Percentiles rank a stretch among this genome's conserved stretches.
phyloP scores from a whole-genome alignment of 1,140 invertebrate species.

The Idris sp. region DNA sequence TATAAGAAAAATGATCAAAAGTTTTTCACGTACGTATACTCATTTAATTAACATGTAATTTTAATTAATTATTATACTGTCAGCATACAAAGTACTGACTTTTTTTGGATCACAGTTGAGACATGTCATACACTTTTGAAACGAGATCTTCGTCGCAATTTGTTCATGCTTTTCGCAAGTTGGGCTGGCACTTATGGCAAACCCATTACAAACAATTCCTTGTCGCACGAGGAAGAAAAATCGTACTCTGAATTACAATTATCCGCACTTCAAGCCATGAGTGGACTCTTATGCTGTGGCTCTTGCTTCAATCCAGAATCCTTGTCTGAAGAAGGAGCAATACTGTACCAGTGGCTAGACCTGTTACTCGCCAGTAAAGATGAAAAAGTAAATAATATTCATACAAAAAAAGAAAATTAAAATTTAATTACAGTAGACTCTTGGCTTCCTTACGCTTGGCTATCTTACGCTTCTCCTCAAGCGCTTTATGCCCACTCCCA shows the following conservation, averaged over 20 bases:
- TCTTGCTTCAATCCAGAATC: constrained; percentile 92
- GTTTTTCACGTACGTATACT: constrained; percentile 92
- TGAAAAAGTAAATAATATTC: constrained; percentile 87
- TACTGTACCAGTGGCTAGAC: constrained; percentile 95
- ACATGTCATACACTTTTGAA: constrained; percentile 90
- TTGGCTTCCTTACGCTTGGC: constrained; percentile 10
- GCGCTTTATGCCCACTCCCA: constrained; percentile 3
- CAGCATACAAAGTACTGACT: too few species aligned
- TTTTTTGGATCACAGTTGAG: constrained; percentile 86
- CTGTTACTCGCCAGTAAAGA: constrained; percentile 92
- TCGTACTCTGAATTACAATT: constrained; percentile 83
- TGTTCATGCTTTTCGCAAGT: constrained; percentile 94
- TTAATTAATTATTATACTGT: too few species aligned
- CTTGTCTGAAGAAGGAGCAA: constrained; percentile 91
- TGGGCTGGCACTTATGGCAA: constrained; percentile 93
- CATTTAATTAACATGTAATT: too few species aligned
- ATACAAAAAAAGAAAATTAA: too few species aligned
- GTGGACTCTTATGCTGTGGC: constrained; percentile 95
- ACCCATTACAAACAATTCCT: constrained; percentile 75
- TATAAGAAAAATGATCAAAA: constrained; percentile 94
- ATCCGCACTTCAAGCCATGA: constrained; percentile 92
- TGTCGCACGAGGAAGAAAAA: constrained; percentile 71
- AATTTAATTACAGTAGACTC: constrained; percentile 9
- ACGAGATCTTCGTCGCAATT: constrained; percentile 88
- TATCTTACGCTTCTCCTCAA: constrained; percentile 12